Conservation (phyloP, 2,113 vertebrate species). For the Bubo scandiacus region DNA sequence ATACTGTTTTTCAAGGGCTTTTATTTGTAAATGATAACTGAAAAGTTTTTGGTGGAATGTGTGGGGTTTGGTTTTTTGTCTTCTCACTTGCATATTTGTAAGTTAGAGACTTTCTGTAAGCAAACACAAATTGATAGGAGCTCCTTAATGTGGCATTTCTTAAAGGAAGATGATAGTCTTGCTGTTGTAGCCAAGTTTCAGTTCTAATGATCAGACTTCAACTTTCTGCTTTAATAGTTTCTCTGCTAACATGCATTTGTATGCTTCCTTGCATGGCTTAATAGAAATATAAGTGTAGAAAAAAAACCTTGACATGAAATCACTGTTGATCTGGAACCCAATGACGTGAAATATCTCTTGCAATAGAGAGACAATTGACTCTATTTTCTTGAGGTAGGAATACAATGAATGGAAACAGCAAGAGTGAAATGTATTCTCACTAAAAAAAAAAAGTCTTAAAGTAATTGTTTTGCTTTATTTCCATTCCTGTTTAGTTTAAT, state of each 20-base stretch:
- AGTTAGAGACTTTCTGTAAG: not conserved
- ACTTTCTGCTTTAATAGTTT: not conserved
- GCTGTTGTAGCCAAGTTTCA: not conserved
- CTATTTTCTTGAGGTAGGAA: not conserved
- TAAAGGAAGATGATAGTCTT: fast-evolving
- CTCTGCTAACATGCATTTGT: not conserved
- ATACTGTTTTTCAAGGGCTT: not conserved
- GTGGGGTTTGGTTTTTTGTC: not conserved
- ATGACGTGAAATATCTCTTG: not conserved
- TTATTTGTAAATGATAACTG: not conserved
- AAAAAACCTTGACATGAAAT: not conserved
- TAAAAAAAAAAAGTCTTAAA: not conserved
- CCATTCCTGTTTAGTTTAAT: not conserved
- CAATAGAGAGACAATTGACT: not conserved
- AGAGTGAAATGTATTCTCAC: not conserved
- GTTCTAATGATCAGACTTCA: not conserved
- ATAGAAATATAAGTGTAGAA: not conserved
- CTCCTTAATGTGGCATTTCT: not conserved
- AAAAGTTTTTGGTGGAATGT: not conserved
- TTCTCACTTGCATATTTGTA: not conserved
- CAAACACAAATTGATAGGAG: not conserved
- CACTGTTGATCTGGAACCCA: not conserved
- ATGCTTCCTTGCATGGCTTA: not conserved
- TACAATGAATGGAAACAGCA: not conserved
- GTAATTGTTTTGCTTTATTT: not conserved